Base-by-base conservation (phyloP, 2,888 invertebrate genomes). In the Dione juno region DNA sequence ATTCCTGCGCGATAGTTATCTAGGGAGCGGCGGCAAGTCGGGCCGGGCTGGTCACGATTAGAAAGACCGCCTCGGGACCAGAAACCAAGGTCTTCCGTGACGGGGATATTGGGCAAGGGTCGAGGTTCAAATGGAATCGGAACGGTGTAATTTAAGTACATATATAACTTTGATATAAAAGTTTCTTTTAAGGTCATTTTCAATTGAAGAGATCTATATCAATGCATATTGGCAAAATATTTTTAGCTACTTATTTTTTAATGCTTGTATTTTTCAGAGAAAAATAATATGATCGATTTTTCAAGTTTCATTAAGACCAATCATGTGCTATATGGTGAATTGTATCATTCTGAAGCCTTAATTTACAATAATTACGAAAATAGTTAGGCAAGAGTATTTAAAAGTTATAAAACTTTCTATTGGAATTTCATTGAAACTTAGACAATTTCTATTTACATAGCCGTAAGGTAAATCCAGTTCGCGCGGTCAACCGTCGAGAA, bases 61-160 rank as follows among this genome's bases (percentile, higher is more conserved):
- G 88, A 88, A 85, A 90, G 89, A 89, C 84, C 76, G 74, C 76
- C 75, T 68, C 67, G 61, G 74, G 80, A 77, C 69, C 72, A 68
- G 69, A 74, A 70, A 76, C 85, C 91, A 91, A 91, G 91, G 91
- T 88, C 86, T 81, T 78, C 83, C 90, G 89, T 89, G 90, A 89
- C 87, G 81, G 67, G 77, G 80, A 80, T 81, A 79, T 80, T 77
- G 80, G 80, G 70, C 80, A 89, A 89, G 90, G 90, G 89, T 88
- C 83, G 86, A 81, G 89, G 88, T 88, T 81, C 80, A 77, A 77
- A 78, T 75, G 79, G 82, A 85, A 86, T 85, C 81, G 83, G 82
- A 88, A 85, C 84, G 11, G 57, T 11, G 66, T 57, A 45, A 71
- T 69, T 65, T 65, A 71, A 69, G 59, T 43, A 41, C 21, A n/a